phyloP scores from a whole-genome alignment of 2,888 invertebrate species.

The Helicoverpa assulta region DNA sequence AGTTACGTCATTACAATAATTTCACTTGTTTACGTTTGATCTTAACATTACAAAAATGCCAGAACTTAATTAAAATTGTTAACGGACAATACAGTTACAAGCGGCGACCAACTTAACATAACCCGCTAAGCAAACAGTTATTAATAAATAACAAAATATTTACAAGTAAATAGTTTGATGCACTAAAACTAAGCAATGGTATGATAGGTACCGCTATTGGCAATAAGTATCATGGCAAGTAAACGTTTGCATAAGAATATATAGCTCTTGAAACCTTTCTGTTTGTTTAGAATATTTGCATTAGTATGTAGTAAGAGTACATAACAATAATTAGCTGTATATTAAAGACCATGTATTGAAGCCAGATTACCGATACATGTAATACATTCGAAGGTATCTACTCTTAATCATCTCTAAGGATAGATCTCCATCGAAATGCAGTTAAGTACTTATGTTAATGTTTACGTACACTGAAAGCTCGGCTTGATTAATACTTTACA shows the following conservation, averaged over 20 bases:
- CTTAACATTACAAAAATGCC: neutral
- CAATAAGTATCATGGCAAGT: slow-evolving; percentile 65
- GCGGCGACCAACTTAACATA: slow-evolving; percentile 29
- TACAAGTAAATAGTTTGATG: slow-evolving; percentile 60
- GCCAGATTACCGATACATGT: slow-evolving; percentile 3
- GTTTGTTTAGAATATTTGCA: neutral
- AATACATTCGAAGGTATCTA: slow-evolving; percentile 11
- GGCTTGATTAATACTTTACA: slow-evolving; percentile 52
- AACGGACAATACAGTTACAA: slow-evolving; percentile 23
- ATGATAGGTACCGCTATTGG: slow-evolving; percentile 58
- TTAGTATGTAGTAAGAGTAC: neutral
- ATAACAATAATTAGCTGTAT: slow-evolving; percentile 16
- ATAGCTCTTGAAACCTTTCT: slow-evolving; percentile 18
- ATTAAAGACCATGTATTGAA: slow-evolving; percentile 10
- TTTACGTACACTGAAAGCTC: slow-evolving; percentile 49
- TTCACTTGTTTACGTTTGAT: neutral
- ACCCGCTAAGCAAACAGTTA: slow-evolving; percentile 46
- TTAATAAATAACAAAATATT: slow-evolving; percentile 66
- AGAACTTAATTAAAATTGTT: slow-evolving; percentile 2
- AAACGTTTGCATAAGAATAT: slow-evolving; percentile 41
- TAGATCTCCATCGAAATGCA: slow-evolving; percentile 27
- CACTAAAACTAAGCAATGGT: slow-evolving; percentile 61
- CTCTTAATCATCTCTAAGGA: slow-evolving; percentile 7
- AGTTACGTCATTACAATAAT: neutral
- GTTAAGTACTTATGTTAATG: slow-evolving; percentile 26